phyloP scores from a whole-genome alignment of 2,113 vertebrate genomes.

The Eonycteris spelaea region DNA sequence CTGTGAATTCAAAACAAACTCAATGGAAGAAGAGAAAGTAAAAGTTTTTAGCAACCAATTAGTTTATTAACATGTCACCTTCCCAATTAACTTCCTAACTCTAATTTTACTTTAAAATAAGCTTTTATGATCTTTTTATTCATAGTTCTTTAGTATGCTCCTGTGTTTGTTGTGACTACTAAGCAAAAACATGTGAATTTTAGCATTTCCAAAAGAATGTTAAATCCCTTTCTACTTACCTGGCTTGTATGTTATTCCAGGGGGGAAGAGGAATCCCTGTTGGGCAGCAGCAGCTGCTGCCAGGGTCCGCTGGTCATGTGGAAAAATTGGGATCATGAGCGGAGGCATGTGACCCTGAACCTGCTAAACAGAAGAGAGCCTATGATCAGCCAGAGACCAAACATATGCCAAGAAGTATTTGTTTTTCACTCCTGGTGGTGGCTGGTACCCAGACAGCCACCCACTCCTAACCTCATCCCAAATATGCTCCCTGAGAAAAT shows the following conservation, averaged over 20 bases:
- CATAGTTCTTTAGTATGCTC: conserved; percentile 24
- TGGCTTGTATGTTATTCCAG: conserved; percentile 99
- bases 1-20: conserved; percentile 27
- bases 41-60: neutral
- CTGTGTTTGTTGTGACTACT: conserved; percentile 56
- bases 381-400: conserved; percentile 87
- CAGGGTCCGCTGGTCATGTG: conserved; percentile 99
- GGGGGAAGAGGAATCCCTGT: conserved; percentile 99
- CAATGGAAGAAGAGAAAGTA: conserved; percentile 14
- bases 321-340: conserved; percentile 99
- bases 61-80: neutral
- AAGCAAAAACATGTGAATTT: conserved; percentile 47
- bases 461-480: conserved; percentile 79
- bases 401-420: conserved; percentile 89
- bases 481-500: conserved; percentile 55
- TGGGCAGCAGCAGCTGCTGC: conserved; percentile 98
- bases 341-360: conserved; percentile 99
- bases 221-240: conserved; percentile 86
- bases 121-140: conserved; percentile 31
- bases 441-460: conserved; percentile 83
- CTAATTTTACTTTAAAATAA: conserved; percentile 50
- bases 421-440: conserved; percentile 79
- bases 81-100: neutral
- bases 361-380: conserved; percentile 93
- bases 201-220: conserved; percentile 67